phyloP scores from a whole-genome alignment of 2,797 vertebrate species.

The Antennarius maculatus region DNA sequence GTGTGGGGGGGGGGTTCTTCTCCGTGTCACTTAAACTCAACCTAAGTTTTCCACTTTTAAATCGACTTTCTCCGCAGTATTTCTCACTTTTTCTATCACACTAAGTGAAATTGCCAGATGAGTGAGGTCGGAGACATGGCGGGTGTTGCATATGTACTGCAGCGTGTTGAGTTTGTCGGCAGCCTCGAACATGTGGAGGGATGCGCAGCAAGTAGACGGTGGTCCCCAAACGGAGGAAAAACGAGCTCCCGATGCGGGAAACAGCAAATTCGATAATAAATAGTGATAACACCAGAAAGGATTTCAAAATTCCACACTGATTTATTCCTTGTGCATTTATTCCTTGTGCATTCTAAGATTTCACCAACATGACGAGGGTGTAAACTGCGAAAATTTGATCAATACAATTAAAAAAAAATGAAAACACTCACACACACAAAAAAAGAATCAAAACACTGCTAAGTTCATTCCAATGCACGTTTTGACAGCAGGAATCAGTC shows the following conservation, averaged over 20 bases:
- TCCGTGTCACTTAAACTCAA: slow-evolving; percentile 18
- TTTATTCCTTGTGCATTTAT: no score
- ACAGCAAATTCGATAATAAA: neutral
- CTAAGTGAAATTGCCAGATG: slow-evolving; percentile 6
- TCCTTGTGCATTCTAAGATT: neutral
- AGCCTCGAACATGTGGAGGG: slow-evolving; percentile 39
- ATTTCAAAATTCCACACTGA: neutral
- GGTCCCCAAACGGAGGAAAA: slow-evolving; percentile 1
- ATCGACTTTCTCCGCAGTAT: neutral
- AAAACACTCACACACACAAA: slow-evolving; percentile 8
- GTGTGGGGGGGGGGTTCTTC: no score
- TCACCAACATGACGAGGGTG: neutral
- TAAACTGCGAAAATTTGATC: neutral
- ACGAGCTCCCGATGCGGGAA: neutral
- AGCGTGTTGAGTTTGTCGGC: slow-evolving; percentile 37
- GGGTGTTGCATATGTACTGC: slow-evolving; percentile 16
- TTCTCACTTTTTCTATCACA: slow-evolving; percentile 6
- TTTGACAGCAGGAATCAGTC: neutral
- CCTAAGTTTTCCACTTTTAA: slow-evolving; percentile 25
- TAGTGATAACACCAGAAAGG: neutral
- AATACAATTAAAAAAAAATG: neutral
- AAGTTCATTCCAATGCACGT: slow-evolving; percentile 36
- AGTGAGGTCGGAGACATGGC: slow-evolving; percentile 5
- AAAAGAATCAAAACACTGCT: neutral
- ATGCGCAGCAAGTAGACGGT: slow-evolving; percentile 16